Base-by-base conservation (phyloP, 2,113 vertebrate species). In the Eclectus roratus region DNA sequence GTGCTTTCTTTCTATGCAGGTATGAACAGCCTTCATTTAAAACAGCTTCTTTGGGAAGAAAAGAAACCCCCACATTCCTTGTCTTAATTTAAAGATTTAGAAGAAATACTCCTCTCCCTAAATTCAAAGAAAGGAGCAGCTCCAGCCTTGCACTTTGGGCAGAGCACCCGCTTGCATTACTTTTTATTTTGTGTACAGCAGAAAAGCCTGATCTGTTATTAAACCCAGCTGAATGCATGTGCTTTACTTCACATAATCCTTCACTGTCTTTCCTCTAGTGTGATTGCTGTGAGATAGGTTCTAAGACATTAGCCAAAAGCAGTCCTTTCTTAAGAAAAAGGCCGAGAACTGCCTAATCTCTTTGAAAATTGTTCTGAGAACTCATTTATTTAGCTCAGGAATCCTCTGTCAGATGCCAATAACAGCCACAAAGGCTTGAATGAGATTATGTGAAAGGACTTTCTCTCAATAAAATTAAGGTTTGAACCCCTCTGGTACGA, bases 391-490 rank as follows among this genome's bases (percentile, higher is more conserved):
- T 91, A 70, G 46, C 50, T 86, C 55, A 44, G 24, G 47, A 78
- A 25, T 86, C 61, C 89, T 96, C 82, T 81, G 88, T 91, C 91
- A 94, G 72, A 31, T 91, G 72, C 31, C 89, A 93, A 10, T 91
- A 88, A 68, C 27, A 71, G 43, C 21, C 55, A 80, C n/a, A 80
- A 88, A 84, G 41, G 33, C 46, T 60, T 61, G 19, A 92, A 86
- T 74, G 24, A 84, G 83, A 74, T 88, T 68, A 60, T 47, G 60
- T 17, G 27, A 64, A 71, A 64, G 12, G 33, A 60, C 19, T 70
- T 93, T 49, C 17, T 80, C 25, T 73, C 70, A 83, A 41, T 72
- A 69, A 86, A 95, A 91, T 66, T 35, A 88, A 89, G 29, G 14
- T 81, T 84, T 91, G 39, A 52, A 39, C 7, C 6, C 6, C 33